Evolutionary conservation across 2,888 invertebrate species (phyloP), one percentile per base, ranked within the genome.

Genomic region (Podotricha telesiphe): DNA sequence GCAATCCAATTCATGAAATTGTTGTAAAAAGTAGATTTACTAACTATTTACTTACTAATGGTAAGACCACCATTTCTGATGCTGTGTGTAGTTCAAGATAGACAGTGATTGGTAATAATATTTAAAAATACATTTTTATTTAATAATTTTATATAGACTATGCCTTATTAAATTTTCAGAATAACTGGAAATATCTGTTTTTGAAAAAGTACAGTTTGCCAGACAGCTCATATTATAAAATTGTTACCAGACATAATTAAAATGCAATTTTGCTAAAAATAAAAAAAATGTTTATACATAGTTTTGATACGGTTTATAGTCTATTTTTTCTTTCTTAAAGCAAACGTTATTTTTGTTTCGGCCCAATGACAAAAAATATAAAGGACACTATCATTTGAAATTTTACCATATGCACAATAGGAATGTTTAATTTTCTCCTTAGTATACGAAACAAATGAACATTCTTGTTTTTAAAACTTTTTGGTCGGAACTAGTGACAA

Each of bases 1-100:
- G n/a, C n/a, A n/a, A n/a, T n/a, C n/a, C n/a, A n/a, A n/a, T n/a
- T n/a, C n/a, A n/a, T n/a, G n/a, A 8, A 8, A 37, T 7, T 37
- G 8, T 37, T 8, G 37, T 28, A 4, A 28, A 28, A 28, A 37
- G 37, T 37, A 37, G 37, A 37, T 37, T 13, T 42, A 42, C 11
- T 42, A 42, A 28, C 28, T 42, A 7, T 42, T 42, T 50, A 50
- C 48, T 50, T 50, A 50, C 48, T 50, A 19, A 19, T 50, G 20
- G 11, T 20, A 50, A 50, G 48, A 50, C 11, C 20, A 50, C 13
- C 48, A 50, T 50, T 50, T 50, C 19, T 50, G 3, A 50, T 20
- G 48, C 19, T 50, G 48, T 20, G 20, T 4, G 0, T 50, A 20
- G 20, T 19, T 50, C 48, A 11, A 50, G 48, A 19, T 11, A 50